These are phyloP conservation scores for Syrphus vitripennis DNA, from an alignment of 2,888 invertebrate genomes.

Conservation along the genomic window DNA sequence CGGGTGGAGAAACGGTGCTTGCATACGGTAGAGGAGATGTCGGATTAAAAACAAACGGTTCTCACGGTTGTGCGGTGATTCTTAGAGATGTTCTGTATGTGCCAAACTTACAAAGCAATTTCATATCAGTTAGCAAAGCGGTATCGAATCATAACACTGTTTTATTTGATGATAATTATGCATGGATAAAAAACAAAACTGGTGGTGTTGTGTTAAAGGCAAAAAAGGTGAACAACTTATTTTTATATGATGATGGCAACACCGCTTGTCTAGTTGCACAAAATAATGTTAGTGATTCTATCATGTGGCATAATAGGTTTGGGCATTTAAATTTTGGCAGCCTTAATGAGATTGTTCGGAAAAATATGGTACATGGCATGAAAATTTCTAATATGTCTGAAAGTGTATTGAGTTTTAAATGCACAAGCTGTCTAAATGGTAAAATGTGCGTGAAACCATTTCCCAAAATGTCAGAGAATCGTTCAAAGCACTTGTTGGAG, in stretches of 20 bases:
- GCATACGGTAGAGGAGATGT: neutral
- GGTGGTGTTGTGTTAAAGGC: neutral
- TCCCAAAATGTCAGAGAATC: too few species aligned
- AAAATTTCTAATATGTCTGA: neutral
- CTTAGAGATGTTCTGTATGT: neutral
- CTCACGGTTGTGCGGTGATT: neutral
- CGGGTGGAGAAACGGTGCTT: neutral
- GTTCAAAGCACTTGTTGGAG: too few species aligned
- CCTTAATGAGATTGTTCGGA: too few species aligned
- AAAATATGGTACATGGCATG: neutral
- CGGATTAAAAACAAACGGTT: neutral
- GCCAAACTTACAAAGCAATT: neutral
- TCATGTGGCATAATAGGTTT: neutral
- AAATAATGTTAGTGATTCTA: neutral
- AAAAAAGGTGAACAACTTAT: neutral
- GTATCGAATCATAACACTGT: neutral
- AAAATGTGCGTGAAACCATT: too few species aligned
- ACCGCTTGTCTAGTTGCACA: neutral
- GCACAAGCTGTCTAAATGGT: too few species aligned
- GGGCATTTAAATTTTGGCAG: neutral
- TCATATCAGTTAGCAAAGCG: constrained; percentile 16
- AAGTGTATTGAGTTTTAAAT: too few species aligned
- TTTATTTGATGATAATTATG: neutral
- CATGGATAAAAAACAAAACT: neutral
- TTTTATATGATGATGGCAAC: neutral